Base-by-base conservation (phyloP, 1,140 invertebrate species). In the Drosophila obscura region DNA sequence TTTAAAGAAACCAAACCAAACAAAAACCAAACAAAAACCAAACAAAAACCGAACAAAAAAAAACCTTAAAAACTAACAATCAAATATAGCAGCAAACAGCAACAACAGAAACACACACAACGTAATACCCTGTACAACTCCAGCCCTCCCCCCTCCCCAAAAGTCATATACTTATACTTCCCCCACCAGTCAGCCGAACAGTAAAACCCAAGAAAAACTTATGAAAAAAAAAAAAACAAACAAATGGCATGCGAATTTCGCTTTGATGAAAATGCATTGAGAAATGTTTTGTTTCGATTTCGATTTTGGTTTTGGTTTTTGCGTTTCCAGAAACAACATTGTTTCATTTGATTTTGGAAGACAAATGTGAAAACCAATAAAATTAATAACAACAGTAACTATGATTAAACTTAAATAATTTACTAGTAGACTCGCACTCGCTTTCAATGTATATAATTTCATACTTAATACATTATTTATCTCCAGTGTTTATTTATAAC, bases 241-340 rank as follows among this genome's bases (percentile, higher is more conserved):
- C 11, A 39, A 87, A 87, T 88, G 82, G 82, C 82, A 87, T 87
- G 82, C 77, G 83, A 87, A 87, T 87, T 87, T 87, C 75, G 83
- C 78, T 87, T 87, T 87, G 66, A 82, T 59, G 48, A 66, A 71
- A 66, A 61, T 79, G 61, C 75, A 83, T 83, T 78, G 49, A 77
- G 55, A 50, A 77, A 65, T 28, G 45, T 77, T 77, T 71, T 72
- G 52, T 74, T 73, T 73, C 69, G 45, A 64, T 64, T 73, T 39
- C 35, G 35, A 39, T 53, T 57, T 35, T 50, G 44, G 50, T 64
- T 77, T 85, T 62, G 48, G 59, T 51, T 80, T 69, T 81, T 81
- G 51, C 50, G 59, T 75, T 79, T 56, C 45, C 52, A 26, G 66
- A 73, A 28, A 72, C 31, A 5, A 39, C 59, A 55, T 57, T 63